Base-by-base conservation (phyloP, 2,888 invertebrate genomes). In the Drosophila peninsularis region DNA sequence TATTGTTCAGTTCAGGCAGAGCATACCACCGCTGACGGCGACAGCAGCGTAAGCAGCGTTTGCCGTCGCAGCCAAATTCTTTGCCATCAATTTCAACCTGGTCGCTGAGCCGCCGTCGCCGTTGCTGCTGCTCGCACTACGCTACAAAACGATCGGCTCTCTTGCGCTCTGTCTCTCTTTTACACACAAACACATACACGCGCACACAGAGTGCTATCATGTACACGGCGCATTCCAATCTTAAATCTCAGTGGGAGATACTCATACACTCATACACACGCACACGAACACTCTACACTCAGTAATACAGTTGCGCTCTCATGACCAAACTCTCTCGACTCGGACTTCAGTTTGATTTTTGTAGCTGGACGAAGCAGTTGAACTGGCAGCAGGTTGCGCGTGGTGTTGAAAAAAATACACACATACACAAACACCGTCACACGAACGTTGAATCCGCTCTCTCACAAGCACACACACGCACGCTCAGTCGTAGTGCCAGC, bases 351-450 rank as follows among this genome's bases (percentile, higher is more conserved):
- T 89, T 88, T 88, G 83, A 88, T 90, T 89, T 90, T 75, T 78
- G 88, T 88, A 82, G 88, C 88, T 88, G 90, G 90, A 82, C 88
- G 88, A 86, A 89, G 79, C 90, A 86, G 90, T 85, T 79, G 82
- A 78, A 62, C 65, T 71, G 62, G 67, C 80, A 76, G 77, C 76
- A 80, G 77, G 77, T 76, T 75, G 77, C 76, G 80, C 80, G 76
- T 78, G 62, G 76, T 77, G 57, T 70, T 63, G 62, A 49, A 45
- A 54, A 57, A 32, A 67, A 45, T 30, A 30, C 7, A 60, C 50
- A 67, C 42, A 62, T 34, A 71, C 17, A 64, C 30, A 52, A 49
- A 71, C 19, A 62, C 34, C 52, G 27, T 39, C 61, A 24, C 42
- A 55, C 34, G n/a, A 45, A 45, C 14, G 36, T 45, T 27, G 36